Evolutionary conservation across 2,888 invertebrate species (phyloP).

Genomic region (Allolobophora icterica): DNA sequence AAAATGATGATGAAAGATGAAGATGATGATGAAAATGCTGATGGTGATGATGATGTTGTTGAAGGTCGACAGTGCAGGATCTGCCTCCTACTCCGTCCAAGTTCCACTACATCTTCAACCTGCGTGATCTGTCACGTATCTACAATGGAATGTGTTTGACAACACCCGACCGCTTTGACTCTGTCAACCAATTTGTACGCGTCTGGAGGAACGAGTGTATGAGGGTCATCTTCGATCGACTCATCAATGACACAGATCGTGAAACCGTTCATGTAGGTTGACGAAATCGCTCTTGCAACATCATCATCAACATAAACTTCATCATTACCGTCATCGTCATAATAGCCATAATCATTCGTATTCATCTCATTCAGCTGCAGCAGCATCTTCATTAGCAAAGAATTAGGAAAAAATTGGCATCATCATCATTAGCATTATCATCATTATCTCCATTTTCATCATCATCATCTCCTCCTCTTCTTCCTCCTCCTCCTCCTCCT

Average conservation of each 20-base stretch:
- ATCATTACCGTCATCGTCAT: too few relatives aligned
- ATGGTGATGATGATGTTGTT: neutral
- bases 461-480: constrained; percentile 30
- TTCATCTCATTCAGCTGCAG: too few relatives aligned
- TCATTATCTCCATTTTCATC: constrained; percentile 33
- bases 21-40: neutral
- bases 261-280: constrained; percentile 57
- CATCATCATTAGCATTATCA: constrained; percentile 25
- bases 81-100: constrained; percentile 89
- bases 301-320: neutral
- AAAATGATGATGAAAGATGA: neutral
- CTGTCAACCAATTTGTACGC: constrained; percentile 76
- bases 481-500: constrained; percentile 9
- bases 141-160: constrained; percentile 82
- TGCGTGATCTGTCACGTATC: constrained; percentile 86
- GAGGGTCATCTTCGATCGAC: constrained; percentile 84
- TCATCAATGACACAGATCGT: constrained; percentile 73
- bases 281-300: neutral
- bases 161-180: constrained; percentile 75
- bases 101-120: constrained; percentile 93
- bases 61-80: constrained; percentile 74
- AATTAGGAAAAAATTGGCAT: too few relatives aligned
- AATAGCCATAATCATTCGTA: neutral
- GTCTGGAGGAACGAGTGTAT: constrained; percentile 91
- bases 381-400: too few relatives aligned